Base-by-base conservation (phyloP, 2,113 vertebrate genomes). In the Tympanuchus pallidicinctus region DNA sequence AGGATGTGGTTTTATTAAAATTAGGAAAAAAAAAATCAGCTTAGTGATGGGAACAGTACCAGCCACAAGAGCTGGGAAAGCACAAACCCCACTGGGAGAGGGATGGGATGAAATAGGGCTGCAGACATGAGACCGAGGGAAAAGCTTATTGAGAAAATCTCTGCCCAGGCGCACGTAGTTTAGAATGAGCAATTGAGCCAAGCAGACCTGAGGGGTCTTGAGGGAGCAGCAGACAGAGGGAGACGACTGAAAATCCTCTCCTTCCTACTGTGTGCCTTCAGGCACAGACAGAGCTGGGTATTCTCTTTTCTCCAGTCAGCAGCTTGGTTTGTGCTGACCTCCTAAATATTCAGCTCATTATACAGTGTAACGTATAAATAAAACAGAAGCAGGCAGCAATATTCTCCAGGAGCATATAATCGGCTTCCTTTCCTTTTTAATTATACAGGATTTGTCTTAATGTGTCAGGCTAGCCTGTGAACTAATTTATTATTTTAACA, bases 291-390 rank as follows among this genome's bases (percentile, higher is more conserved):
- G 81, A 93, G 92, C 47, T 75, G 78, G 69, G 77, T 77, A 91
- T 90, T 80, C 83, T 84, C 81, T 96, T 97, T 94, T 95, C 81
- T 94, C 34, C 88, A 95, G 92, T 97, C 96, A 96, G 94, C 97
- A 97, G 88, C 90, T 92, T 95, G 81, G 80, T 97, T 97, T 97
- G 93, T 96, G 97, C 96, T 97, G 96, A 96, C 94, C 94, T 95
- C 93, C 82, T 96, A 97, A 97, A 96, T 97, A 96, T 96, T 94
- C 92, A 92, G 92, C 93, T 95, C 94, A 92, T 96, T 97, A 97
- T 94, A 86, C 90, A 60, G 90, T 89, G 64, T 84, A 95, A 96
- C 1, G 0, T 96, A 97, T 96, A 97, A 97, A 96, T 97, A 96
- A 97, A 97, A 94, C 93, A 96, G 90, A 93, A 96, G 89, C 89